These are phyloP conservation scores for Sesamia inferens DNA, from an alignment of 2,888 invertebrate species.

Conservation along the genomic window DNA sequence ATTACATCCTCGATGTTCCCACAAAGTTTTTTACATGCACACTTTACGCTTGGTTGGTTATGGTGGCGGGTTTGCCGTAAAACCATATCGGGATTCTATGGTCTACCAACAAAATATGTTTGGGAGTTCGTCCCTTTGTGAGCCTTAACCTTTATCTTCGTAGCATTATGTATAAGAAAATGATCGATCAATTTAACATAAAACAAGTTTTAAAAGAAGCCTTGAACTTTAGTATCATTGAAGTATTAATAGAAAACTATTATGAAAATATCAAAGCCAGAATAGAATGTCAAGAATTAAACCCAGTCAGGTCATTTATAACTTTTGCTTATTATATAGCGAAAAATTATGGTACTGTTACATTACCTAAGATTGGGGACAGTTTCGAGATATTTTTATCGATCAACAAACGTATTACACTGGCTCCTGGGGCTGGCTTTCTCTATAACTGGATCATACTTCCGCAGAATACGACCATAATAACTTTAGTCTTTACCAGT, in stretches of 20 bases:
- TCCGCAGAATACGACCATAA: slow-evolving; percentile 74
- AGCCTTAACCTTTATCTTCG: slow-evolving; percentile 2
- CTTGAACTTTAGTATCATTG: slow-evolving; percentile 15
- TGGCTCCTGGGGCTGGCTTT: slow-evolving; percentile 74
- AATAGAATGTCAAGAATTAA: not conserved
- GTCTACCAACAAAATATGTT: slow-evolving; percentile 26
- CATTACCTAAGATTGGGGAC: slow-evolving; percentile 28
- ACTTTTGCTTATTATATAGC: not conserved
- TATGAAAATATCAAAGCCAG: slow-evolving; percentile 2
- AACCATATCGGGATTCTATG: slow-evolving; percentile 50
- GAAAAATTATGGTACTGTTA: not conserved
- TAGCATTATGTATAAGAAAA: not conserved
- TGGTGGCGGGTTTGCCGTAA: slow-evolving; percentile 44
- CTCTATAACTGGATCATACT: slow-evolving; percentile 81
- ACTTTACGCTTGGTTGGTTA: slow-evolving; percentile 56
- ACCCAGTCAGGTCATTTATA: not conserved
- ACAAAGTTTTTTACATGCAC: slow-evolving; percentile 59
- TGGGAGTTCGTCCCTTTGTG: slow-evolving; percentile 27
- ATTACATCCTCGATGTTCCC: slow-evolving; percentile 53
- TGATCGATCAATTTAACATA: slow-evolving; percentile 7
- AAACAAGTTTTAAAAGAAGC: not conserved
- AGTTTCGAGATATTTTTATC: slow-evolving; percentile 47
- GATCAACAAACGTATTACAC: slow-evolving; percentile 61
- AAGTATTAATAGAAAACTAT: slow-evolving; percentile 4
- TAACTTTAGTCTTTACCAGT: slow-evolving; percentile 76